A percentile compares a stretch with the other conserved stretches of the same genome.
Evolutionary conservation across 2,113 vertebrate species (phyloP).

Genomic region (Lichenostomus cassidix): DNA sequence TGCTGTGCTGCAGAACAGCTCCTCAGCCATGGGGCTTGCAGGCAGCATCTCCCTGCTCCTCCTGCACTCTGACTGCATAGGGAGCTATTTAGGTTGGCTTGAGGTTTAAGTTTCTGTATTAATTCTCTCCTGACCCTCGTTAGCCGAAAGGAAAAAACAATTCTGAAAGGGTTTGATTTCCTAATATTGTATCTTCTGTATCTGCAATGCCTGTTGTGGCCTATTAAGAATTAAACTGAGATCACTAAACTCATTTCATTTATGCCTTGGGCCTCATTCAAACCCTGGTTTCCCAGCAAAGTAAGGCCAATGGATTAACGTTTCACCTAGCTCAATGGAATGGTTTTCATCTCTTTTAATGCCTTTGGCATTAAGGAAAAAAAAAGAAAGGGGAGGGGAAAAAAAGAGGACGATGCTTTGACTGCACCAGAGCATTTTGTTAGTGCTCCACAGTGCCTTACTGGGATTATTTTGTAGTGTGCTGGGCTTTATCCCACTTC

Average conservation of each 20-base stretch:
- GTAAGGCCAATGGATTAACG: constrained; percentile 66
- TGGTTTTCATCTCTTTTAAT: constrained; percentile 75
- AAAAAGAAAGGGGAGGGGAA: background rate
- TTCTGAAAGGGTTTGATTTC: constrained; percentile 59
- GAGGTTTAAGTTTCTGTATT: constrained; percentile 34
- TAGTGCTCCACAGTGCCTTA: constrained; percentile 51
- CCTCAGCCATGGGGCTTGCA: background rate
- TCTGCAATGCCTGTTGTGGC: constrained; percentile 61
- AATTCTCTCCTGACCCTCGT: constrained; percentile 70
- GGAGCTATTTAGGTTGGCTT: constrained; percentile 9
- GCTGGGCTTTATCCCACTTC: constrained; percentile 68
- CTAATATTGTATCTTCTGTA: constrained; percentile 49
- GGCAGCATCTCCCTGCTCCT: background rate
- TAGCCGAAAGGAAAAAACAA: constrained; percentile 66
- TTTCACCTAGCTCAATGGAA: constrained; percentile 51
- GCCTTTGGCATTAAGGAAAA: constrained; percentile 68
- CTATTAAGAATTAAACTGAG: constrained; percentile 72
- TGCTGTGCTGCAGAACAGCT: background rate
- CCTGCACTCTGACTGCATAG: background rate
- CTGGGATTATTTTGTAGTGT: constrained; percentile 73
- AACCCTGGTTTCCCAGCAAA: constrained; percentile 69
- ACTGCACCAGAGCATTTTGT: constrained; percentile 64
- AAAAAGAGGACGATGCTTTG: background rate
- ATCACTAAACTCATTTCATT: constrained; percentile 73
- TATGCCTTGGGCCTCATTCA: constrained; percentile 74